Evolutionary conservation across 2,888 invertebrate genomes (phyloP).

Genomic region (Miltochrista miniata): DNA sequence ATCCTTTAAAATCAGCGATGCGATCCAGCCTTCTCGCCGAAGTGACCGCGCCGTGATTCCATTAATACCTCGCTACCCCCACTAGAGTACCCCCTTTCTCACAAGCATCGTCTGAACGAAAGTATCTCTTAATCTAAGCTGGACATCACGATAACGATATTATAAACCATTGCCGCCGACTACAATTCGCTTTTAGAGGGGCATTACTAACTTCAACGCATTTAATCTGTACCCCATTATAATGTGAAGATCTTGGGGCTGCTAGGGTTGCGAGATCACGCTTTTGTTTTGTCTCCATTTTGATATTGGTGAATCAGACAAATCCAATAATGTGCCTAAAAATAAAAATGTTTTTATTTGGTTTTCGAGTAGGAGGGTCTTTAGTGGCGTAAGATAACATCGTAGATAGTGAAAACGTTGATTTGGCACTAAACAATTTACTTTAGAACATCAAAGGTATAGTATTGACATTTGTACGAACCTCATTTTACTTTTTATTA

Average conservation of each 20-base stretch:
- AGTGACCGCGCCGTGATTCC: constrained; percentile 67
- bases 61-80: constrained; percentile 51
- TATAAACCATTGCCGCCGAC: constrained; percentile 72
- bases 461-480: no score
- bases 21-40: constrained; percentile 48
- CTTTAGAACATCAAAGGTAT: neutral
- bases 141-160: constrained; percentile 73
- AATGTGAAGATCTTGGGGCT: constrained; percentile 49
- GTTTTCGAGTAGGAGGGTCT: constrained; percentile 15
- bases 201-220: constrained; percentile 69
- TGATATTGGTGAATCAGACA: constrained; percentile 41
- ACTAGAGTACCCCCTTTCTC: constrained; percentile 41
- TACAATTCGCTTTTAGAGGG: constrained; percentile 78
- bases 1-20: constrained; percentile 69
- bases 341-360: constrained; percentile 32
- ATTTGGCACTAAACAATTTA: constrained; percentile 4
- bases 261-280: constrained; percentile 35
- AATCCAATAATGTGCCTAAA: constrained; percentile 34
- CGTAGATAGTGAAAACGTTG: constrained; percentile 4
- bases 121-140: constrained; percentile 72
- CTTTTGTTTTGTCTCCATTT: constrained; percentile 39
- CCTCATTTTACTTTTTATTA: no score
- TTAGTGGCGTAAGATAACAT: constrained; percentile 12
- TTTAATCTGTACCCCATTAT: constrained; percentile 72
- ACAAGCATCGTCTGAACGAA: constrained; percentile 48